A percentile compares a stretch with the other conserved stretches of the same genome.
Evolutionary conservation across 92 coral and sea anemone species (phyloP).

Genomic region (Actinernus sp.): DNA sequence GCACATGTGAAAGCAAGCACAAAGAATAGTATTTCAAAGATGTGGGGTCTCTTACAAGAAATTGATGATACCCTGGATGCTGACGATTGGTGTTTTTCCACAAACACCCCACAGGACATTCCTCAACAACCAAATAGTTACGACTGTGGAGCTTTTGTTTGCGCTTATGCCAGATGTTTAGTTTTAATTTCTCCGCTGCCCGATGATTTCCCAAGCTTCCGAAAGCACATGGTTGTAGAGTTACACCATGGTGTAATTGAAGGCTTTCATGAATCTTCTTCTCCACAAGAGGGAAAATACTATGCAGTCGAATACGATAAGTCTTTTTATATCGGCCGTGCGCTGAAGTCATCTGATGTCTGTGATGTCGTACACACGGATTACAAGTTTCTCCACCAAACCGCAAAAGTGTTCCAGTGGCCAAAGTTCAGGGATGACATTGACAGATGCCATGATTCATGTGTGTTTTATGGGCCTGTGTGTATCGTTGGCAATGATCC

Average conservation of each 20-base stretch:
- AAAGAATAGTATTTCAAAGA: too few species aligned
- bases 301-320: constrained; percentile 55
- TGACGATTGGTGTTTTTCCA: too few species aligned
- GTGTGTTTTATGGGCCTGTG: constrained; percentile 36
- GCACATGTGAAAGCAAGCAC: too few species aligned
- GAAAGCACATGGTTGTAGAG: constrained; percentile 22
- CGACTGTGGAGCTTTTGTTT: too few species aligned
- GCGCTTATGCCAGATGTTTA: too few species aligned
- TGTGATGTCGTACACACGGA: background rate
- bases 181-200: constrained; percentile 1
- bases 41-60: too few species aligned
- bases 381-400: constrained; percentile 8
- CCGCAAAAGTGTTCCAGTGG: constrained; percentile 11
- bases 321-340: constrained; percentile 52
- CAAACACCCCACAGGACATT: too few species aligned
- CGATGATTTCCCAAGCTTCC: background rate
- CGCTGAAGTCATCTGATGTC: background rate
- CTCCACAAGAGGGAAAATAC: constrained; percentile 19
- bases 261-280: constrained; percentile 4
- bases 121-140: too few species aligned
- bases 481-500: constrained; percentile 27
- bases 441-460: constrained; percentile 22
- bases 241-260: constrained; percentile 18
- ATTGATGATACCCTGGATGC: too few species aligned
- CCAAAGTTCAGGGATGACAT: constrained; percentile 18